phyloP scores from a whole-genome alignment of 2,113 vertebrate species.

The Chinchilla lanigera region DNA sequence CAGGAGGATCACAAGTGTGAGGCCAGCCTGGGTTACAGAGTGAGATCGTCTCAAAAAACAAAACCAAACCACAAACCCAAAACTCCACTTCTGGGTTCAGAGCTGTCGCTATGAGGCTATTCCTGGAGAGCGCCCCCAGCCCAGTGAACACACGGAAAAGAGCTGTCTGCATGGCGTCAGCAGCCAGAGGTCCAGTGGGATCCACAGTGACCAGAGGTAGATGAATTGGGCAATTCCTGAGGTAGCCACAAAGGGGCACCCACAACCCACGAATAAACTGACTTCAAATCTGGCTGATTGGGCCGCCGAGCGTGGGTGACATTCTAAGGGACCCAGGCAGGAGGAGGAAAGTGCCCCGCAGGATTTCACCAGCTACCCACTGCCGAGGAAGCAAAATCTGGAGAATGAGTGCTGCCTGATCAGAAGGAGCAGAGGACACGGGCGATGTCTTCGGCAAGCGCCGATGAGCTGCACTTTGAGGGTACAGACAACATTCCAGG shows the following conservation, averaged over 20 bases:
- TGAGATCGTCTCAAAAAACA: neutral
- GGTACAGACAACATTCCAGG: neutral
- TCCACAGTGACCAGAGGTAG: neutral
- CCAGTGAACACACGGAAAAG: neutral
- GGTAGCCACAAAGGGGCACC: neutral
- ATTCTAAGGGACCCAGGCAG: neutral
- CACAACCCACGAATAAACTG: neutral
- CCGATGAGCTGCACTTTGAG: neutral
- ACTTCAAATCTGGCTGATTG: neutral
- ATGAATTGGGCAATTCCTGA: neutral
- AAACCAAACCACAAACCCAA: neutral
- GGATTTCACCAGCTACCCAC: neutral
- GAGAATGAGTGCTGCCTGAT: neutral
- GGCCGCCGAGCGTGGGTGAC: neutral
- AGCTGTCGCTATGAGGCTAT: neutral
- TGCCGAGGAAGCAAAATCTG: neutral
- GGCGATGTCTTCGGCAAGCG: neutral
- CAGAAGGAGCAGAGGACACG: neutral
- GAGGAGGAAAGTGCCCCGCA: neutral
- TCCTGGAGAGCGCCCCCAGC: neutral
- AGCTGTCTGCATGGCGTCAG: neutral
- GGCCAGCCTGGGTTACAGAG: neutral
- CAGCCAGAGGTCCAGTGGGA: neutral
- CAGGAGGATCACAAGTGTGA: neutral
- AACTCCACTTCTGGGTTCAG: neutral